Percentiles rank a stretch among this genome's conserved stretches.
Evolutionary conservation across 2,888 invertebrate species (phyloP).

Genomic region (Pseudeuparius sepicola): DNA sequence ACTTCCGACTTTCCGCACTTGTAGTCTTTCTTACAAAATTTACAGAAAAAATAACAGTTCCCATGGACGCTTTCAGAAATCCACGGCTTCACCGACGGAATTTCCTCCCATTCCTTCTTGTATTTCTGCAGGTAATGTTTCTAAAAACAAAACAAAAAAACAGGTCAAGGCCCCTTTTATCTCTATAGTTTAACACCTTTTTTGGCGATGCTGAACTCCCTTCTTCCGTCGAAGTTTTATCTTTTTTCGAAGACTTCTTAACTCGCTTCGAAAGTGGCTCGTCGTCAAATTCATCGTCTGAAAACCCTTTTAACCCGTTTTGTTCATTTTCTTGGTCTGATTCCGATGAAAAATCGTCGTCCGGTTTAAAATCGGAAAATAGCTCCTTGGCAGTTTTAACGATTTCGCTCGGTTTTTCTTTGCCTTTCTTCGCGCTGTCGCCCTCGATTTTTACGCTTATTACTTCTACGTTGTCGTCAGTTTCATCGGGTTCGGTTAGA

Average conservation of each 20-base stretch:
- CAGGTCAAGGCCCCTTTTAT: too few relatives aligned
- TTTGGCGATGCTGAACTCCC: neutral
- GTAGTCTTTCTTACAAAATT: conserved; percentile 36
- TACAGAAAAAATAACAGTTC: conserved; percentile 35
- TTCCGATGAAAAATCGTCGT: conserved; percentile 27
- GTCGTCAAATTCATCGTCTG: conserved; percentile 23
- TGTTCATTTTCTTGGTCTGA: conserved; percentile 23
- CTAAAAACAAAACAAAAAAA: conserved; percentile 20
- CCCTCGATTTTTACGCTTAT: conserved; percentile 22
- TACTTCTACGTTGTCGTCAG: conserved; percentile 22
- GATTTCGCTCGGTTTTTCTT: conserved; percentile 21
- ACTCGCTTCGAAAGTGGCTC: conserved; percentile 27
- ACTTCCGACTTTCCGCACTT: conserved; percentile 36
- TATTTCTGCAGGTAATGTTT: conserved; percentile 35
- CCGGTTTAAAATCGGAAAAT: conserved; percentile 31
- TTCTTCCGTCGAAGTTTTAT: conserved; percentile 6
- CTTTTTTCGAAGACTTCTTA: conserved; percentile 23
- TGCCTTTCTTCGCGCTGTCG: conserved; percentile 17
- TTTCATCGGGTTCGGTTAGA: conserved; percentile 12
- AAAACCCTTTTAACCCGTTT: too few relatives aligned
- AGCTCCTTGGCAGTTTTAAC: conserved; percentile 31
- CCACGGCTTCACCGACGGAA: conserved; percentile 36
- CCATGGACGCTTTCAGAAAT: conserved; percentile 35
- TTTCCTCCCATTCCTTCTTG: conserved; percentile 36
- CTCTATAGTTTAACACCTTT: neutral